Base-by-base conservation (phyloP, 2,797 vertebrate species). In the Miichthys miiuy region DNA sequence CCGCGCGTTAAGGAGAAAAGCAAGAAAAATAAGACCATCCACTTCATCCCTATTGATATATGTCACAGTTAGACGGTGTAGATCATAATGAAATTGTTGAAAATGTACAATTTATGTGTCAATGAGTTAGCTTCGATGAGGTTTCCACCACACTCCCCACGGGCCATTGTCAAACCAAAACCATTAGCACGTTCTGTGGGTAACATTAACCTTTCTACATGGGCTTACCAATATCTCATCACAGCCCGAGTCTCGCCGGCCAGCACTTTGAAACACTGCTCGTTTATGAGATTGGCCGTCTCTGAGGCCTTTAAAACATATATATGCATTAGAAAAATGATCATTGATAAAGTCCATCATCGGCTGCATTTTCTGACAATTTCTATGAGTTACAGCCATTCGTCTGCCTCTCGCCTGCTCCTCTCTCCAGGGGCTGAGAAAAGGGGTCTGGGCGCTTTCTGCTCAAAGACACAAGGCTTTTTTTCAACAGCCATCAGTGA, bases 151-250 rank as follows among this genome's bases (percentile, higher is more conserved):
- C 80, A 86, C 81, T 90, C 89, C 92, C 93, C 91, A 89, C 80
- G 79, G 94, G 94, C 92, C 89, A 93, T 92, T 94, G 94, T 93
- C 93, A 93, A 92, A 91, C 80, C 62, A 72, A 87, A 87, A 89
- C 93, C 91, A 95, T 95, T 93, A 94, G 88, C 87, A 86, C 87
- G 76, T 86, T 94, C 84, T 58, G 85, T 82, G 85, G 91, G 87
- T 83, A 91, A 92, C 92, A 94, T 94, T 94, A 94, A 95, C 94
- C 95, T 95, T 95, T 95, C 89, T 73, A 67, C 81, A 69, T n/a
- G 42, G 89, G 85, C 92, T 90, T 91, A 90, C 92, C 92, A 88
- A 94, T 95, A 93, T 93, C 92, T 94, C 93, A 95, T 95, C 92
- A 87, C 79, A 54, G 83, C 75, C 68, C 13, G 11, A 77, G 88